Base-by-base conservation (phyloP, 2,113 vertebrate species). In the Myotis lucifugus region DNA sequence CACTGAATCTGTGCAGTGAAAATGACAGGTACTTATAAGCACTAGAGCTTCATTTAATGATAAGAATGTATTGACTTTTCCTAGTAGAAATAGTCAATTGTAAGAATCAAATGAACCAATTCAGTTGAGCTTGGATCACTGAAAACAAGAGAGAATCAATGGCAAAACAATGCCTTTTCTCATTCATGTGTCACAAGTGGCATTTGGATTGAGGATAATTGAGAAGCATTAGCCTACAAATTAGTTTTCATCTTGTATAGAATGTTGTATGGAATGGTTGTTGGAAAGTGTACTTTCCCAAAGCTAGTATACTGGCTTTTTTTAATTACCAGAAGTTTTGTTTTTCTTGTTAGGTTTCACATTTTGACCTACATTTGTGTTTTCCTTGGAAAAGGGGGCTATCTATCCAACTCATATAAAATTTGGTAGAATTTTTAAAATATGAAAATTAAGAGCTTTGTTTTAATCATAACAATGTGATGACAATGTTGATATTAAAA, bases 121-220 rank as follows among this genome's bases (percentile, higher is more conserved):
- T 94, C 69, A 91, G 94, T 37, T 91, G 78, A 87, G 66, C 70
- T 91, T 96, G 37, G 67, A 69, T 94, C 70, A 82, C 52, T 81
- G 86, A 95, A 97, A 97, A 91, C 54, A 93, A 85, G n/a, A 76
- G 54, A 92, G 83, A 97, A 91, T 94, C 85, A 92, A 70, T 91
- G 56, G 59, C 64, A 90, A 95, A 97, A 97, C 94, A 96, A 93
- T 96, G 74, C 42, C 34, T 88, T 95, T 96, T 94, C 78, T 96
- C 37, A 97, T 94, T 95, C 67, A 25, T 94, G 67, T 94, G 32
- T 91, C 66, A 95, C 70, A 96, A 95, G 50, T 95, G 46, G 50
- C 95, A 91, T 91, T 97, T 97, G 86, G 42, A 79, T 93, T 74
- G 74, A 90, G 67, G 85, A 91, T 70, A 93, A 77, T 61, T 94